These are phyloP conservation scores for Entomobrya multifasciata DNA, from an alignment of 2,888 invertebrate genomes.

Conservation along the genomic window DNA sequence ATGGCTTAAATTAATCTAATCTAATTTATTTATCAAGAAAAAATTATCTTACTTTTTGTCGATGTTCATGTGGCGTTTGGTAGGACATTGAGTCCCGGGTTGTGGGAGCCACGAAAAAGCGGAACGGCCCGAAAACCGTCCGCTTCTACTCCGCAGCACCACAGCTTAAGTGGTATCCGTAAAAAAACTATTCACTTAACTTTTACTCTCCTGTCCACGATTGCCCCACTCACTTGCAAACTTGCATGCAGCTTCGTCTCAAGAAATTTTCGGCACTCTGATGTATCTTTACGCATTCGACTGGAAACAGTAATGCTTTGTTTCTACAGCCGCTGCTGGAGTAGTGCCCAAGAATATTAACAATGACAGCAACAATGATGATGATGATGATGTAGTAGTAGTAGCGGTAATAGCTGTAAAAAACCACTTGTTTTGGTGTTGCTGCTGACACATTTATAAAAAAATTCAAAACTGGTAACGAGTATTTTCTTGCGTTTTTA, in stretches of 20 bases:
- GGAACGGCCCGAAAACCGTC: constrained; percentile 79
- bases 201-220: constrained; percentile 69
- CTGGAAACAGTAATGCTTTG: neutral
- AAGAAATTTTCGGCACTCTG: constrained; percentile 16
- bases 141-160: constrained; percentile 80
- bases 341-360: neutral
- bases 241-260: constrained; percentile 3
- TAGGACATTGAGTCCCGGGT: constrained; percentile 80
- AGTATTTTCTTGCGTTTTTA: neutral
- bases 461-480: constrained; percentile 24
- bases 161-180: constrained; percentile 79
- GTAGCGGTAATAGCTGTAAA: neutral
- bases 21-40: constrained; percentile 21
- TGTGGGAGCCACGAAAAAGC: constrained; percentile 80
- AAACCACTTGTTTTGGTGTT: constrained; percentile 32
- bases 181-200: constrained; percentile 69
- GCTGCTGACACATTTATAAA: constrained; percentile 36
- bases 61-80: constrained; percentile 80
- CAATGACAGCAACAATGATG: neutral
- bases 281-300: neutral
- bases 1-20: no score
- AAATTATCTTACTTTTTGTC: constrained; percentile 79
- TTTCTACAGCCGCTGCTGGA: neutral
- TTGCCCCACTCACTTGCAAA: constrained; percentile 64
- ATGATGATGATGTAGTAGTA: constrained; percentile 4